Conservation (phyloP, 2,797 vertebrate species). For the Hoplostethus mediterraneus region DNA sequence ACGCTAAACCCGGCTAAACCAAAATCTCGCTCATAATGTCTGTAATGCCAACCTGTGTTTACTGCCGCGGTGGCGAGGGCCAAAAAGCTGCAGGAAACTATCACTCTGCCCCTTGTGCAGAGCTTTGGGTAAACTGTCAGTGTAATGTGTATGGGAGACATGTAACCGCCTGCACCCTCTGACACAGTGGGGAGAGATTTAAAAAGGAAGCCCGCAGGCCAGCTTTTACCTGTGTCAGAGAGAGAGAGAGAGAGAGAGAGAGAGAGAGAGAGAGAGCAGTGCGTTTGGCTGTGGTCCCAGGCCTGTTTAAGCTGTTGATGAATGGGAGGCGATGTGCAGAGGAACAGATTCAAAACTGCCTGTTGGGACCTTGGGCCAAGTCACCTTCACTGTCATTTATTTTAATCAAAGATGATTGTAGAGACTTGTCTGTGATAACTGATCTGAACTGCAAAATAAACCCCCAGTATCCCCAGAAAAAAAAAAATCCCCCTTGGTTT, state of each 20-base stretch:
- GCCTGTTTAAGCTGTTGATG: conserved; percentile 75
- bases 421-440: conserved; percentile 71
- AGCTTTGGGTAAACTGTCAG: conserved; percentile 18
- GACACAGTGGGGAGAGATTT: conserved; percentile 69
- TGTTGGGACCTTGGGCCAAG: conserved; percentile 68
- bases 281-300: conserved; percentile 69
- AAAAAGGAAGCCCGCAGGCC: conserved; percentile 71
- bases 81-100: conserved; percentile 66
- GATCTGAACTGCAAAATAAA: conserved; percentile 65
- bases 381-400: conserved; percentile 73
- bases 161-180: conserved; percentile 78
- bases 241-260: conserved; percentile 34
- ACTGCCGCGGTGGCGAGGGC: conserved; percentile 51
- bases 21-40: conserved; percentile 52
- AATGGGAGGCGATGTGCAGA: conserved; percentile 72
- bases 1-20: conserved; percentile 3
- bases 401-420: conserved; percentile 72
- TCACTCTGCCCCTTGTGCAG: conserved; percentile 32
- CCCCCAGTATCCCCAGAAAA: conserved; percentile 28
- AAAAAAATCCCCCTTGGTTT: conserved; percentile 47
- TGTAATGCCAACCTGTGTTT: conserved; percentile 62
- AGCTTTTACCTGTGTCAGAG: conserved; percentile 62
- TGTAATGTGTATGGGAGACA: conserved; percentile 73
- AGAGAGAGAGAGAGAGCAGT: conserved; percentile 20
- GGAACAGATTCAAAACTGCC: conserved; percentile 71